These are phyloP conservation scores for Drosophila guanche DNA, from an alignment of 1,140 invertebrate species.

Conservation along the genomic window DNA sequence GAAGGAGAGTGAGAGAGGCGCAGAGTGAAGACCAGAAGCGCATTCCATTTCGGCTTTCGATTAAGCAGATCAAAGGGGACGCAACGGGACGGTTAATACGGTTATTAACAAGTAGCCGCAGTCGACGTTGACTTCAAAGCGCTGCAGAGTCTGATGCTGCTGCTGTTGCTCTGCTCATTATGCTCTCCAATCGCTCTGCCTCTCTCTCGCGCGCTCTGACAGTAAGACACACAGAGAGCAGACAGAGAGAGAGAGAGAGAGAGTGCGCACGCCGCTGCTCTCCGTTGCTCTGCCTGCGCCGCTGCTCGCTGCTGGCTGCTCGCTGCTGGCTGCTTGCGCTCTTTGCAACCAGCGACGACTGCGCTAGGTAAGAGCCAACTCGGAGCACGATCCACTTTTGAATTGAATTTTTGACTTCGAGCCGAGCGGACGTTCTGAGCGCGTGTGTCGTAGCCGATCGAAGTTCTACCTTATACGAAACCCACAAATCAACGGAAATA, in stretches of 20 bases:
- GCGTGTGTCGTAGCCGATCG: constrained; percentile 54
- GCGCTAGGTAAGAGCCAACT: constrained; percentile 73
- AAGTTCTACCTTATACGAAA: constrained; percentile 29
- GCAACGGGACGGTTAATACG: constrained; percentile 46
- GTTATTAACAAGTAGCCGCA: constrained; percentile 70
- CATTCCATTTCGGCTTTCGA: constrained; percentile 68
- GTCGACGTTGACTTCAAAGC: constrained; percentile 1
- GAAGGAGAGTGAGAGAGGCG: background rate
- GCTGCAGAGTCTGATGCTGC: constrained; percentile 2
- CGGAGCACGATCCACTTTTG: constrained; percentile 42
- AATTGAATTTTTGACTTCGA: constrained; percentile 32
- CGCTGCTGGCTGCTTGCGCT: too few species aligned
- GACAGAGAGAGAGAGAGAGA: constrained; percentile 13
- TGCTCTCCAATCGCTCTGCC: constrained; percentile 78
- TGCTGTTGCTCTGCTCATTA: constrained; percentile 14
- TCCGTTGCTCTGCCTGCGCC: background rate
- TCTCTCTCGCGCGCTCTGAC: constrained; percentile 17
- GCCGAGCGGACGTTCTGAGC: constrained; percentile 57
- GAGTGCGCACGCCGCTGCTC: constrained; percentile 27
- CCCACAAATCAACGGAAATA: constrained; percentile 15
- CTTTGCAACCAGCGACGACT: constrained; percentile 23
- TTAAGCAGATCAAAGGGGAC: constrained; percentile 76
- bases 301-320: too few species aligned
- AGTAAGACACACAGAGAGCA: constrained; percentile 17
- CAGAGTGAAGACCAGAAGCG: constrained; percentile 68